Conservation (phyloP, 2,797 vertebrate species). For the Karalla daura region DNA sequence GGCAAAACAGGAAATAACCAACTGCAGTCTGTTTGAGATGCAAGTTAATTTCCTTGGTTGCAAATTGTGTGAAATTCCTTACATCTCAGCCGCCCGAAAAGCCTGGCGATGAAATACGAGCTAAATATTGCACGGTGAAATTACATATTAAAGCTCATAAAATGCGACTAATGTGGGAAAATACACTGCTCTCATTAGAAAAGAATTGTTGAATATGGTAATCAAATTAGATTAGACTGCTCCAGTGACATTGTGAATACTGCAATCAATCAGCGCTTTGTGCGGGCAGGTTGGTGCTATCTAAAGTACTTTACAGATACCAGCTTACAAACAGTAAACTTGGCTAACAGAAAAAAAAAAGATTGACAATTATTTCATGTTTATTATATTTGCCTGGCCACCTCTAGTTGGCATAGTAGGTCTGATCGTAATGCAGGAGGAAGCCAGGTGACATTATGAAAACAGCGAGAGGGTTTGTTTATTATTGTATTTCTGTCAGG, state of each 20-base stretch:
- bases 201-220: neutral
- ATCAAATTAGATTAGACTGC: neutral
- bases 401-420: no score
- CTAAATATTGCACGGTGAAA: neutral
- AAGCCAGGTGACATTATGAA: no score
- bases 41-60: neutral
- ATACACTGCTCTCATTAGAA: neutral
- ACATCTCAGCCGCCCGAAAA: neutral
- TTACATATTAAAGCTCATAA: neutral
- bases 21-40: neutral
- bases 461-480: no score
- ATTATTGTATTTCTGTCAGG: neutral
- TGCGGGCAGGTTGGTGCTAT: no score
- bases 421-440: no score
- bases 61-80: neutral
- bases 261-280: neutral
- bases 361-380: no score
- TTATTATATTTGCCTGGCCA: no score
- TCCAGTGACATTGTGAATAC: neutral
- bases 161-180: neutral
- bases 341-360: no score
- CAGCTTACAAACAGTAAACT: no score
- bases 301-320: no score
- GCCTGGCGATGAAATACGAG: neutral
- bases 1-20: conserved; percentile 6